A percentile compares a stretch with the other conserved stretches of the same genome.
phyloP scores from a whole-genome alignment of 1,140 invertebrate species.

The Microplitis demolitor region DNA sequence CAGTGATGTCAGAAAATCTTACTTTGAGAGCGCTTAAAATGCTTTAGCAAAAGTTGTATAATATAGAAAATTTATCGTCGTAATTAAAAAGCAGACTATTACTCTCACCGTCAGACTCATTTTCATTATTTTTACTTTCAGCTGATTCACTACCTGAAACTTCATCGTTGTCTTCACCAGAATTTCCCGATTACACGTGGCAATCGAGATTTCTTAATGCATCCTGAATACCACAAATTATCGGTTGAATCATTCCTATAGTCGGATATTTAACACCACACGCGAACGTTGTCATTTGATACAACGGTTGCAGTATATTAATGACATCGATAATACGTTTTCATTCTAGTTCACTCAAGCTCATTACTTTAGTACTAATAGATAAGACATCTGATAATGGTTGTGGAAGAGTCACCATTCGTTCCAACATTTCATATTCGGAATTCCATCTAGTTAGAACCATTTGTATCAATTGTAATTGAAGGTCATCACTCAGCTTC shows the following conservation, averaged over 20 bases:
- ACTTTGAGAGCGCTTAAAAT: neutral
- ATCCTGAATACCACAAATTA: neutral
- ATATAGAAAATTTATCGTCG: neutral
- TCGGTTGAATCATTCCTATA: neutral
- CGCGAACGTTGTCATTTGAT: neutral
- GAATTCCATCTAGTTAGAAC: slow-evolving; percentile 19
- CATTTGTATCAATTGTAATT: slow-evolving; percentile 12
- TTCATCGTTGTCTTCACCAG: neutral
- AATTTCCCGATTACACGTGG: neutral
- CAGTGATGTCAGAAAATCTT: neutral
- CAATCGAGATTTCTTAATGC: neutral
- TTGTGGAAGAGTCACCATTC: neutral
- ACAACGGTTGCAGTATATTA: neutral
- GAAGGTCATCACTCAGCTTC: neutral
- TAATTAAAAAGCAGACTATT: neutral
- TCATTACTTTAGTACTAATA: neutral
- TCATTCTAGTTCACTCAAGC: neutral
- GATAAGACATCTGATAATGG: neutral
- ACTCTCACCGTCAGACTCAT: neutral
- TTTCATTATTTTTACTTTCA: neutral
- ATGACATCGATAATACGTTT: neutral
- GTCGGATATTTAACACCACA: neutral
- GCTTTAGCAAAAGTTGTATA: neutral
- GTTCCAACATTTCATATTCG: slow-evolving; percentile 15
- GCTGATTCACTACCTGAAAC: neutral